Evolutionary conservation across 2,797 vertebrate genomes (phyloP).

Genomic region (Lateolabrax maculatus): DNA sequence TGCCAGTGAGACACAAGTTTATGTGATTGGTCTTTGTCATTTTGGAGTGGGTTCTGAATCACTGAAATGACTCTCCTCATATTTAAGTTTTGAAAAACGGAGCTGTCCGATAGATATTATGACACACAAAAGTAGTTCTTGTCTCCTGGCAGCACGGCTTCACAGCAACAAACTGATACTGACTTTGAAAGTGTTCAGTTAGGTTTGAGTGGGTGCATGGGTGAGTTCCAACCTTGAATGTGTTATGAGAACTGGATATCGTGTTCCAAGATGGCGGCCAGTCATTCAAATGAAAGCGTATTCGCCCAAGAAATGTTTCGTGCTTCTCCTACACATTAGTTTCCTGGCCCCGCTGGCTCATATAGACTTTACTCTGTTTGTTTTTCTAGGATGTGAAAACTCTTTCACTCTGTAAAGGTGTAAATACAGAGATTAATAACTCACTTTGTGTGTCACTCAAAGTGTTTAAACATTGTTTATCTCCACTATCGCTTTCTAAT

Average conservation of each 20-base stretch:
- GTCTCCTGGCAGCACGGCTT: neutral
- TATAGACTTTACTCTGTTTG: neutral
- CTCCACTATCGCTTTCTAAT: too few species aligned
- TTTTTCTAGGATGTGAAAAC: too few species aligned
- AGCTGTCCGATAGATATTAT: neutral
- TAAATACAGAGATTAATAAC: too few species aligned
- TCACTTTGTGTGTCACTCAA: too few species aligned
- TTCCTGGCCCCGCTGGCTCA: fast-evolving
- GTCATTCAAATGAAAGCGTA: neutral
- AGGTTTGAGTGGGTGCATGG: constrained; percentile 12
- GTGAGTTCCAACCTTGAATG: constrained; percentile 2
- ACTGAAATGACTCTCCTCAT: neutral
- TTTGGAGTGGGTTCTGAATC: constrained; percentile 2
- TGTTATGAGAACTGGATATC: constrained; percentile 5
- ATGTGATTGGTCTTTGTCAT: neutral
- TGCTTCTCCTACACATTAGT: neutral
- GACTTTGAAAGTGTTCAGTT: neutral
- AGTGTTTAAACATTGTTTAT: too few species aligned
- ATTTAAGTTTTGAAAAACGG: neutral
- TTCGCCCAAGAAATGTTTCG: neutral
- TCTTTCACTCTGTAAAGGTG: too few species aligned
- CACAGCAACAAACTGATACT: constrained; percentile 2
- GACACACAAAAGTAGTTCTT: neutral
- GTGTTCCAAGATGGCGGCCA: constrained; percentile 4
- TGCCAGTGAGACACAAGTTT: neutral